Evolutionary conservation across 2,888 invertebrate genomes (phyloP).

Genomic region (Agriotes lineatus): DNA sequence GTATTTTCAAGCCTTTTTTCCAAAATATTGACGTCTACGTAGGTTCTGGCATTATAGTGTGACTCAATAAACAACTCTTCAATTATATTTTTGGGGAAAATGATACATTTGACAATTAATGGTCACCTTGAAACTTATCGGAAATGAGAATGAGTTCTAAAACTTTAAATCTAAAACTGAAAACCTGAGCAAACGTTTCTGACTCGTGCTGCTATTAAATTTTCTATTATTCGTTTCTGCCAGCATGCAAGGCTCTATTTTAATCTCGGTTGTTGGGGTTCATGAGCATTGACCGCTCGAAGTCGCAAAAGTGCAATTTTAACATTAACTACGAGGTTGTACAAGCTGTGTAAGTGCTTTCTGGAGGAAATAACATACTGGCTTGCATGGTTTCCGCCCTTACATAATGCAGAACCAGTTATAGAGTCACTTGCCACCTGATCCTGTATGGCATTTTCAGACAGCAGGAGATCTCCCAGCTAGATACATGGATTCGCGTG

Average conservation of each 20-base stretch:
- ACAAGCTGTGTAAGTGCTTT: not conserved
- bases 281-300: slow-evolving; percentile 28
- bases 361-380: slow-evolving; percentile 6
- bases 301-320: slow-evolving; percentile 26
- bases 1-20: too few species aligned
- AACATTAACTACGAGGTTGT: slow-evolving; percentile 2
- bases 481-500: not conserved
- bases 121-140: too few species aligned
- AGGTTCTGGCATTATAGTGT: too few species aligned
- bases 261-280: not conserved
- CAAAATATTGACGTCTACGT: too few species aligned
- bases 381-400: slow-evolving; percentile 13
- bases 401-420: slow-evolving; percentile 16
- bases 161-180: too few species aligned
- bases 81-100: too few species aligned
- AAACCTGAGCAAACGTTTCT: too few species aligned
- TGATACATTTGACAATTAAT: too few species aligned
- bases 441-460: not conserved
- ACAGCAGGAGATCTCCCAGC: slow-evolving; percentile 1
- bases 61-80: too few species aligned
- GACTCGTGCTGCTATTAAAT: too few species aligned
- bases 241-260: slow-evolving; percentile 7
- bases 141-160: too few species aligned
- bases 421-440: slow-evolving; percentile 14
- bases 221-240: too few species aligned